A percentile compares a stretch with the other conserved stretches of the same genome.
Evolutionary conservation across 2,888 invertebrate genomes (phyloP).

Genomic region (Carpatolechia fugitivella): DNA sequence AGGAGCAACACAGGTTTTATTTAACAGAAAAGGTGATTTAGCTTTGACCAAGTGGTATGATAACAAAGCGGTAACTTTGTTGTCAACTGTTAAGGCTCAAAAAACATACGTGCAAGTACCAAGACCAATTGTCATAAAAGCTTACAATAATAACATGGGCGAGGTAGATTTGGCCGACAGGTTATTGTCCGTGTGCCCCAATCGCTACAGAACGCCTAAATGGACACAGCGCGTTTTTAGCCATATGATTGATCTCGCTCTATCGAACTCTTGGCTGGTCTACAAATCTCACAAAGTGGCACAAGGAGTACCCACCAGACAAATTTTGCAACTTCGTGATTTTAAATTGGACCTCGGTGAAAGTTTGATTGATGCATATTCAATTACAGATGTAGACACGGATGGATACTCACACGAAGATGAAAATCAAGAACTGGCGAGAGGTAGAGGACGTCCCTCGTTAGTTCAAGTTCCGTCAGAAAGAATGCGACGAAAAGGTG

Average conservation of each 20-base stretch:
- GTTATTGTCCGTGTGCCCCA: constrained; percentile 17
- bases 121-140: constrained; percentile 19
- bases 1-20: constrained; percentile 11
- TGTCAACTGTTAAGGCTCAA: constrained; percentile 7
- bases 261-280: constrained; percentile 10
- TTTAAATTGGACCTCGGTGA: neutral
- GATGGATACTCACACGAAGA: neutral
- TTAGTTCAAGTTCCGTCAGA: neutral
- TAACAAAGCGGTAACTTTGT: constrained; percentile 15
- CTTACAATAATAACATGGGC: constrained; percentile 21
- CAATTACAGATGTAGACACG: neutral
- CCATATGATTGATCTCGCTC: constrained; percentile 10
- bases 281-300: neutral
- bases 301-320: too few species aligned
- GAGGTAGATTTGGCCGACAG: constrained; percentile 21
- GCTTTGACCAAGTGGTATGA: constrained; percentile 18
- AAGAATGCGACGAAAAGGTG: neutral
- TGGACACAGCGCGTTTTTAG: constrained; percentile 13
- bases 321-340: neutral
- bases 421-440: too few species aligned
- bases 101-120: constrained; percentile 14
- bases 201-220: constrained; percentile 5
- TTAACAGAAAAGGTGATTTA: constrained; percentile 12
- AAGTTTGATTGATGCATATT: neutral
- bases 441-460: too few species aligned